Percentiles rank a stretch among this genome's conserved stretches.
phyloP scores from a whole-genome alignment of 2,797 vertebrate genomes.

The Dryobates pubescens region DNA sequence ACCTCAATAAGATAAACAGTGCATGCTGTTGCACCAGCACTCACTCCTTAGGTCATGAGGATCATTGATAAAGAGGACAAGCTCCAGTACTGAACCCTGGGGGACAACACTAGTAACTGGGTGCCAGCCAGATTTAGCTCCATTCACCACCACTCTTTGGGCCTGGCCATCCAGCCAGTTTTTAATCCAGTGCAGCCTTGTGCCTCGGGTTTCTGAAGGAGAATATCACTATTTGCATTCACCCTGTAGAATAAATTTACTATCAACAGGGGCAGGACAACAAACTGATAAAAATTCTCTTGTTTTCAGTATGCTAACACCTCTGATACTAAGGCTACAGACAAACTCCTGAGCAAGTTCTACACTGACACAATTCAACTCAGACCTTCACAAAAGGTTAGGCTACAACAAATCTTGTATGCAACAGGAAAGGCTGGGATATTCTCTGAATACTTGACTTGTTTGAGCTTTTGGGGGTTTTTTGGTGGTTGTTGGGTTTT shows the following conservation, averaged over 20 bases:
- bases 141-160: too few species aligned
- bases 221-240: not conserved
- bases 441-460: not conserved
- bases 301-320: not conserved
- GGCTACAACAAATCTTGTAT: not conserved
- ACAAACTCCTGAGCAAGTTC: not conserved
- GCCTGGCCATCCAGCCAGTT: too few species aligned
- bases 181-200: too few species aligned
- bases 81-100: too few species aligned
- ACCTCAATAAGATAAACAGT: not conserved
- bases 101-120: too few species aligned
- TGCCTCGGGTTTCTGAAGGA: too few species aligned
- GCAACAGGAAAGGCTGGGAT: not conserved
- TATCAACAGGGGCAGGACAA: not conserved
- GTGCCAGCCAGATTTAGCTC: too few species aligned
- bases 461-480: too few species aligned
- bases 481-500: too few species aligned
- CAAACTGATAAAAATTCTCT: not conserved
- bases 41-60: not conserved
- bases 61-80: too few species aligned
- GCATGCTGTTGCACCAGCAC: not conserved
- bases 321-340: not conserved
- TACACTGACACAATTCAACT: not conserved
- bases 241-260: not conserved
- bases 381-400: not conserved